Percentiles rank a stretch among this genome's conserved stretches.
Conservation (phyloP, 2,113 vertebrate species). For the Eretmodus cyanostictus region DNA sequence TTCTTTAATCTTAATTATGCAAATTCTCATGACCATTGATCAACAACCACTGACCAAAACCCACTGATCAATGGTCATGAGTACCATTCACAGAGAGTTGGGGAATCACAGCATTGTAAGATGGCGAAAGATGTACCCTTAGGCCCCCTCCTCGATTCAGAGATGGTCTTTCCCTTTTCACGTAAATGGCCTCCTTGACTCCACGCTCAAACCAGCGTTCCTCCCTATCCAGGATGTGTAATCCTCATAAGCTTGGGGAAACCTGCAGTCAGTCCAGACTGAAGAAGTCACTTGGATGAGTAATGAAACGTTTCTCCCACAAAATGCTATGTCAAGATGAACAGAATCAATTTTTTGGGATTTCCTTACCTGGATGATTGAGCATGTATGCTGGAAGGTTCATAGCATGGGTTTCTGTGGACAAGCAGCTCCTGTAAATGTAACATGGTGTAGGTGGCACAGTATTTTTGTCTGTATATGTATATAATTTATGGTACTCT, state of each 20-base stretch:
- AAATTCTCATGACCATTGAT: too few species aligned
- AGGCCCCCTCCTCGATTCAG: neutral
- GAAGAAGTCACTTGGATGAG: neutral
- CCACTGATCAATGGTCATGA: too few species aligned
- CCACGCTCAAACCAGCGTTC: accelerated
- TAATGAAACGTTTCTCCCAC: neutral
- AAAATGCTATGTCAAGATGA: neutral
- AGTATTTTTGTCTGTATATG: neutral
- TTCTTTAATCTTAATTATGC: too few species aligned
- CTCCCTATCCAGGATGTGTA: neutral
- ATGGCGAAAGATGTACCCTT: neutral
- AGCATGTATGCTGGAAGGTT: neutral
- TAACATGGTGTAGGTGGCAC: neutral
- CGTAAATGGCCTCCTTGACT: neutral
- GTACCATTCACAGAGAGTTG: neutral
- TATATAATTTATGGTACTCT: neutral
- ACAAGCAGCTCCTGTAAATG: neutral
- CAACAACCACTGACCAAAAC: too few species aligned
- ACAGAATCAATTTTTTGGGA: neutral
- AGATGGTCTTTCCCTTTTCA: neutral
- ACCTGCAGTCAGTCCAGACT: neutral
- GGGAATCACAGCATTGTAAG: neutral
- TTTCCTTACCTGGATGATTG: neutral
- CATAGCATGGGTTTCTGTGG: neutral
- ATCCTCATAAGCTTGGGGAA: neutral